Conservation (phyloP, 2,797 vertebrate genomes). For the Enteromius afrohamiltoni region DNA sequence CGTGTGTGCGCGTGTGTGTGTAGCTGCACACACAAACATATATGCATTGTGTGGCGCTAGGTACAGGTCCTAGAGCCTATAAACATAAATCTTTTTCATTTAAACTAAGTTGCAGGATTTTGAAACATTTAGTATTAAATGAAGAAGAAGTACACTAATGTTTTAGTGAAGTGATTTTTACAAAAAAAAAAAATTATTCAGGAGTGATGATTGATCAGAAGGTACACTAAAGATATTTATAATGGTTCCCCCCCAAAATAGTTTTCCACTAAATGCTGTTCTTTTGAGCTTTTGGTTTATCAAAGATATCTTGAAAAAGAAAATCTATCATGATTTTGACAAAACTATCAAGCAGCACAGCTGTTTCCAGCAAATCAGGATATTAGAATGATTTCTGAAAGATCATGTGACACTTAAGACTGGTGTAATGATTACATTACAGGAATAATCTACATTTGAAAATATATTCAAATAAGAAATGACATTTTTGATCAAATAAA, state of each 20-base stretch:
- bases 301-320: neutral
- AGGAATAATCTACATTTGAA: neutral
- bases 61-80: too few relatives aligned
- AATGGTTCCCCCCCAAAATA: neutral
- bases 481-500: neutral
- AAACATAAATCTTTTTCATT: neutral
- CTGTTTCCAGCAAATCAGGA: neutral
- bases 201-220: neutral
- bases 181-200: too few relatives aligned
- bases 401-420: neutral
- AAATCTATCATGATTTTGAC: neutral
- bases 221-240: neutral
- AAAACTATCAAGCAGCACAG: neutral
- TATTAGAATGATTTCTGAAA: neutral
- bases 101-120: neutral
- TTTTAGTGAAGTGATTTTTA: too few relatives aligned
- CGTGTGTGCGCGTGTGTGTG: too few relatives aligned
- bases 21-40: neutral
- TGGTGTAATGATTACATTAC: neutral
- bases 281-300: neutral
- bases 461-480: neutral
- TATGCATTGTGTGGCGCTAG: neutral
- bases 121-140: neutral
- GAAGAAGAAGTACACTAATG: neutral
- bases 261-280: neutral